phyloP scores from a whole-genome alignment of 2,797 vertebrate species.

The Synaphobranchus kaupii region DNA sequence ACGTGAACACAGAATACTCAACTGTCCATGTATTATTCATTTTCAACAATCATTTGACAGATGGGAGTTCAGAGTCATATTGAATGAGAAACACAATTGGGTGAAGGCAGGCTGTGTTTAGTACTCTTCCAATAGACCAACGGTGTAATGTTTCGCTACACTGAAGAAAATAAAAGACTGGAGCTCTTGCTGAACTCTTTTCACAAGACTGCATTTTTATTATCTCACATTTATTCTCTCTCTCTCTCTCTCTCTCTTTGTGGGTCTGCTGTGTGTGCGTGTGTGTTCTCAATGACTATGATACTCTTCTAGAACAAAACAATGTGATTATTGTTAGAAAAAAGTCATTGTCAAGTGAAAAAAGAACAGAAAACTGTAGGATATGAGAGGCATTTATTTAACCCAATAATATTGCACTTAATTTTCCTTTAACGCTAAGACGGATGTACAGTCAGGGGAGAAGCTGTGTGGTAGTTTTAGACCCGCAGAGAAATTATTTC shows the following conservation, averaged over 20 bases:
- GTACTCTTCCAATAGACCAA: not conserved
- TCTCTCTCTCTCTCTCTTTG: not conserved
- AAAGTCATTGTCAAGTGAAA: not conserved
- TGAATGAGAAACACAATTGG: not conserved
- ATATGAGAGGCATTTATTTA: too few relatives aligned
- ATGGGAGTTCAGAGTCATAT: not conserved
- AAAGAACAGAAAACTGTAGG: not conserved
- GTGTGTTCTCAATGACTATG: not conserved
- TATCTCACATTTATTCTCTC: not conserved
- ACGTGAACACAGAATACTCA: not conserved
- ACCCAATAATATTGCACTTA: too few relatives aligned
- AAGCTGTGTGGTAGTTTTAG: not conserved
- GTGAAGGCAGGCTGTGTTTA: not conserved
- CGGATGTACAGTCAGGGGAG: not conserved
- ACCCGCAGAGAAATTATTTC: not conserved
- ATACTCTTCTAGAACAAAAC: slow-evolving; percentile 8
- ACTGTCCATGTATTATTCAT: not conserved
- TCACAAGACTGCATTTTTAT: slow-evolving; percentile 1
- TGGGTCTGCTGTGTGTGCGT: not conserved
- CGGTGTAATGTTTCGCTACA: not conserved
- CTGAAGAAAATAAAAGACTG: not conserved
- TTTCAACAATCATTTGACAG: slow-evolving; percentile 1
- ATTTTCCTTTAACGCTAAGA: not conserved
- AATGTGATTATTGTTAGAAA: not conserved
- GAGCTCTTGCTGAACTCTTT: not conserved